Evolutionary conservation across 2,888 invertebrate genomes (phyloP), one percentile per base, ranked within the genome.

Genomic region (Crematogaster levior): DNA sequence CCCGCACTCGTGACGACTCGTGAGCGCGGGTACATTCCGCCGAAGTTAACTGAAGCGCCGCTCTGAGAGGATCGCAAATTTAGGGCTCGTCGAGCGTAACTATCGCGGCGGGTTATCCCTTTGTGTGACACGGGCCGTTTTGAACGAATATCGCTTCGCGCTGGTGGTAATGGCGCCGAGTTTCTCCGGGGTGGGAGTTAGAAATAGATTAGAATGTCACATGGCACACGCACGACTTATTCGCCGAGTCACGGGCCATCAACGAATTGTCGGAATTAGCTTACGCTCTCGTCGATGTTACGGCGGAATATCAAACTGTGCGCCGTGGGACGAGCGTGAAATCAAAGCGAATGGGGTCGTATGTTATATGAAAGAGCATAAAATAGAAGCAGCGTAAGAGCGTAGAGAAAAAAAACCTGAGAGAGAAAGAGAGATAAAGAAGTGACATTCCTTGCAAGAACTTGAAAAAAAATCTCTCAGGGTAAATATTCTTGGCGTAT

Each of bases 1-100:
- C 83, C 79, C 81, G 85, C 86, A 82, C 88, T 84, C 86, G 43
- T 46, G 24, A 65, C 18, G 84, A 85, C 87, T n/a, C 84, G 82
- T 61, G 83, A 88, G 88, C 51, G 65, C 65, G 34, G 86, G 72
- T 81, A 85, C 81, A 83, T 81, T 81, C 72, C 82, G 53, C 48
- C 74, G 63, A 75, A 46, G 85, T 80, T 80, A 85, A 86, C 80
- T 66, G 66, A 58, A 66, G n/a, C 48, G 12, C 58, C 18, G 21
- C 30, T 37, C 53, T 24, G 56, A 61, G 65, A 60, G 15, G 70
- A 82, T 73, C 80, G 63, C 63, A 72, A 83, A 86, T 86, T 86
- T 81, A 5, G 65, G 40, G 82, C 79, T 81, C n/a, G 81, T 86
- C 72, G 56, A 21, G 58, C 15, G 63, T 68, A 34, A 5, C 34